phyloP scores from a whole-genome alignment of 2,797 vertebrate species.

The Chelon auratus region DNA sequence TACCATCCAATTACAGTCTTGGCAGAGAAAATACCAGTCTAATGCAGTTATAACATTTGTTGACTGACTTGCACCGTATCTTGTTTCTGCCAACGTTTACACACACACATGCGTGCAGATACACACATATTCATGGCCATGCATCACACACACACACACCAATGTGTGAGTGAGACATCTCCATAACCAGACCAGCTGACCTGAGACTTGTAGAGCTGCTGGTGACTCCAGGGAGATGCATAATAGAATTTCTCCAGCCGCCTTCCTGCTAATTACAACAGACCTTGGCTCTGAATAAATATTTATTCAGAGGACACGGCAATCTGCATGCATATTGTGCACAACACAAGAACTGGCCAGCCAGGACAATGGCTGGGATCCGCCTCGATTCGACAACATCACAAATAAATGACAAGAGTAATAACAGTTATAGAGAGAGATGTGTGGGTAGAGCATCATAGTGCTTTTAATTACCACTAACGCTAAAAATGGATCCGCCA shows the following conservation, averaged over 20 bases:
- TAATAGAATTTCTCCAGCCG: constrained; percentile 78
- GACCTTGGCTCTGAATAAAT: constrained; percentile 80
- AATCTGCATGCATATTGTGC: constrained; percentile 67
- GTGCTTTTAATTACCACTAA: constrained; percentile 36
- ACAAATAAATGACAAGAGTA: constrained; percentile 42
- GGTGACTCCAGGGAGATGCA: constrained; percentile 70
- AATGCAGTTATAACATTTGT: constrained; percentile 59
- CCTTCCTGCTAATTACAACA: constrained; percentile 81
- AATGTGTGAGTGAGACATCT: constrained; percentile 70
- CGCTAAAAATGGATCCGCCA: constrained; percentile 17
- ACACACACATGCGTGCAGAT: constrained; percentile 1
- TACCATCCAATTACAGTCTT: constrained; percentile 64
- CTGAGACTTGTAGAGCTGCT: constrained; percentile 69
- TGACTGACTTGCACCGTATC: constrained; percentile 46
- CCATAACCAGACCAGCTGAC: constrained; percentile 73
- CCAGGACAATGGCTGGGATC: constrained; percentile 51
- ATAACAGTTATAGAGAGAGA: constrained; percentile 20
- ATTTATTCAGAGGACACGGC: constrained; percentile 71
- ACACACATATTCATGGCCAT: constrained; percentile 44
- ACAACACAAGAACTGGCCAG: constrained; percentile 40
- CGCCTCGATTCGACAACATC: constrained; percentile 37
- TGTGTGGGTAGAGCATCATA: constrained; percentile 20
- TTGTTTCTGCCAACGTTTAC: constrained; percentile 53
- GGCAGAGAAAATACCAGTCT: constrained; percentile 52
- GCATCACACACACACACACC: constrained; percentile 13